Base-by-base conservation (phyloP, 2,888 invertebrate genomes). In the Pachycephus smyrnensis region DNA sequence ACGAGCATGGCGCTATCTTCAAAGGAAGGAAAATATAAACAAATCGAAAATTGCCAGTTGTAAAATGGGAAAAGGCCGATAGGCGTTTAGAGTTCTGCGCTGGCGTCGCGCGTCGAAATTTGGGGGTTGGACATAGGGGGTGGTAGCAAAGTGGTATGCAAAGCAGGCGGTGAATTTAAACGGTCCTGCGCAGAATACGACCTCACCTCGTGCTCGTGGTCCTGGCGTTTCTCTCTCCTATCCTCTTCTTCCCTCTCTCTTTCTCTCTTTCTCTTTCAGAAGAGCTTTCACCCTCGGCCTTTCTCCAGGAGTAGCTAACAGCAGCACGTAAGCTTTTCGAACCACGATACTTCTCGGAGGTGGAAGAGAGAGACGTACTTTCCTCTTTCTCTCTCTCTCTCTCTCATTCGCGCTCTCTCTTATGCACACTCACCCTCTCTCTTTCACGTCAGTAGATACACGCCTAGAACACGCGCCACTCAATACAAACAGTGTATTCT, bases 111-210 rank as follows among this genome's bases (percentile, higher is more conserved):
- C 55, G 55, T 55, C 71, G 71, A 71, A 32, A 32, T 71, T 71
- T 33, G 77, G 80, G 80, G 82, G 80, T 79, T 33, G 73, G 79
- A 68, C 68, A 76, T 73, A 73, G 80, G 76, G 80, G 85, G 77
- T 81, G 83, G 86, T 84, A 86, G 87, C 82, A 85, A 85, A 85
- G 84, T 84, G 88, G 87, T 89, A 90, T 90, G 89, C 90, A 90
- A 90, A 90, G 86, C 90, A 89, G 90, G 90, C 89, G 88, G 89
- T 87, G 88, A 88, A 88, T 90, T 90, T 88, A 86, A 88, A 86
- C 89, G 88, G 87, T 89, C 90, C 85, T 90, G 90, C 90, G 90
- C 90, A 90, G 85, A 88, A 86, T 86, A 83, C 84, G 81, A 83
- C 83, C 85, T 88, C 88, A 87, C 87, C 89, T 89, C 89, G 88